A percentile compares a stretch with the other conserved stretches of the same genome.
Evolutionary conservation across 2,797 vertebrate species (phyloP).

Genomic region (Zenarchopterus dispar): DNA sequence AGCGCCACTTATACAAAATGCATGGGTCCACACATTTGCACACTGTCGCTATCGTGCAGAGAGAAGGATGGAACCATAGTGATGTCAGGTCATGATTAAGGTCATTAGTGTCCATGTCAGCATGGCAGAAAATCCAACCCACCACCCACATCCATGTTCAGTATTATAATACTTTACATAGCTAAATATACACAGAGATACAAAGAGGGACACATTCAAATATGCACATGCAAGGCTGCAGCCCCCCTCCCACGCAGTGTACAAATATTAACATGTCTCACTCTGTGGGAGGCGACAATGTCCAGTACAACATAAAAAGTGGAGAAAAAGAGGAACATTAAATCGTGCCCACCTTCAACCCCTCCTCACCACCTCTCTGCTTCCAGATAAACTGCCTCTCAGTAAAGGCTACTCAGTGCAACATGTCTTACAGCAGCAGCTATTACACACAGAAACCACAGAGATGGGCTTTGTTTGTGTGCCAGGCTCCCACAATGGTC

Average conservation of each 20-base stretch:
- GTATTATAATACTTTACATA: slow-evolving; percentile 62
- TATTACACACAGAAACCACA: slow-evolving; percentile 57
- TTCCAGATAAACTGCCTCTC: slow-evolving; percentile 34
- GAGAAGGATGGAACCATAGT: slow-evolving; percentile 60
- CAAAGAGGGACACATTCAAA: slow-evolving; percentile 3
- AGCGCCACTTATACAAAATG: slow-evolving; percentile 26
- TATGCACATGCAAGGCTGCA: background rate
- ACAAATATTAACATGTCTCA: slow-evolving; percentile 45
- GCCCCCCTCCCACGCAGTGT: slow-evolving; percentile 43
- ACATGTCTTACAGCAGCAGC: slow-evolving; percentile 52
- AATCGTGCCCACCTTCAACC: slow-evolving; percentile 23
- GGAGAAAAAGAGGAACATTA: slow-evolving; percentile 33
- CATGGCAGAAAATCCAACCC: slow-evolving; percentile 54
- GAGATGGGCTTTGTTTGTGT: slow-evolving; percentile 68
- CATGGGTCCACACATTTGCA: slow-evolving; percentile 27
- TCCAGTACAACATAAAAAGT: slow-evolving; percentile 20
- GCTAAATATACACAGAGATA: slow-evolving; percentile 65
- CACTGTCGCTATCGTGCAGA: slow-evolving; percentile 26
- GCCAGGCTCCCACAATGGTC: slow-evolving; percentile 63
- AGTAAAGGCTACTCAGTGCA: slow-evolving; percentile 41
- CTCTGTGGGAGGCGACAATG: slow-evolving; percentile 45
- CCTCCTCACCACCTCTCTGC: slow-evolving; percentile 4
- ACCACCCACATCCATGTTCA: slow-evolving; percentile 46
- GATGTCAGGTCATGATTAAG: slow-evolving; percentile 67
- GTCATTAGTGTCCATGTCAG: slow-evolving; percentile 55